phyloP scores from a whole-genome alignment of 1,140 invertebrate species.

The Heliconius eleuchia region DNA sequence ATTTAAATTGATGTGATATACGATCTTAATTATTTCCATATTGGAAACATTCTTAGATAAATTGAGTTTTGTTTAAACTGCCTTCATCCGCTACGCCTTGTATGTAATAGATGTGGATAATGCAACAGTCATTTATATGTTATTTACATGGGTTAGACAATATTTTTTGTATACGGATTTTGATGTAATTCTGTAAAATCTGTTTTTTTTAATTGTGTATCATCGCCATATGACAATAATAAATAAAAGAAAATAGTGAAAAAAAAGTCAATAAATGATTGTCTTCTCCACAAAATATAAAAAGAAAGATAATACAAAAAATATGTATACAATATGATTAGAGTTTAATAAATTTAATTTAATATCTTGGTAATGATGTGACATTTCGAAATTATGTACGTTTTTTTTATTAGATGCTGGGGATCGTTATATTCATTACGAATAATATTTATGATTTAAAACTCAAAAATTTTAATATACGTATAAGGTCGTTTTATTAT shows the following conservation, averaged over 20 bases:
- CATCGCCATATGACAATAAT: too few relatives aligned
- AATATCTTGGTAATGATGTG: too few relatives aligned
- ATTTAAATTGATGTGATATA: constrained; percentile 8
- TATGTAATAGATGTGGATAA: not conserved
- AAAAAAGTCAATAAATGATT: not conserved
- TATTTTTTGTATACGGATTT: not conserved
- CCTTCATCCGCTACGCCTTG: constrained; percentile 11
- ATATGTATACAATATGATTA: too few relatives aligned
- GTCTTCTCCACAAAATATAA: too few relatives aligned
- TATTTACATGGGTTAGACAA: not conserved
- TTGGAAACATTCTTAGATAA: not conserved
- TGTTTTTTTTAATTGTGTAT: too few relatives aligned
- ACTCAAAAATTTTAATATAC: too few relatives aligned
- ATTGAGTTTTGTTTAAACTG: constrained; percentile 11
- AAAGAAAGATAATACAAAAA: too few relatives aligned
- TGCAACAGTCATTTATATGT: not conserved
- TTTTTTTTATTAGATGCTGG: too few relatives aligned
- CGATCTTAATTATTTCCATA: constrained; percentile 10
- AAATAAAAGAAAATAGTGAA: not conserved
- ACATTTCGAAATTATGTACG: too few relatives aligned
- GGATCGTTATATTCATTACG: too few relatives aligned
- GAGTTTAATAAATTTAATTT: too few relatives aligned
- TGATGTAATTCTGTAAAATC: not conserved
- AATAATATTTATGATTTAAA: too few relatives aligned
- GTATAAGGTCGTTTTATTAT: not conserved